Evolutionary conservation across 2,113 vertebrate genomes (phyloP).

Genomic region (Myrmophylax atrothorax): DNA sequence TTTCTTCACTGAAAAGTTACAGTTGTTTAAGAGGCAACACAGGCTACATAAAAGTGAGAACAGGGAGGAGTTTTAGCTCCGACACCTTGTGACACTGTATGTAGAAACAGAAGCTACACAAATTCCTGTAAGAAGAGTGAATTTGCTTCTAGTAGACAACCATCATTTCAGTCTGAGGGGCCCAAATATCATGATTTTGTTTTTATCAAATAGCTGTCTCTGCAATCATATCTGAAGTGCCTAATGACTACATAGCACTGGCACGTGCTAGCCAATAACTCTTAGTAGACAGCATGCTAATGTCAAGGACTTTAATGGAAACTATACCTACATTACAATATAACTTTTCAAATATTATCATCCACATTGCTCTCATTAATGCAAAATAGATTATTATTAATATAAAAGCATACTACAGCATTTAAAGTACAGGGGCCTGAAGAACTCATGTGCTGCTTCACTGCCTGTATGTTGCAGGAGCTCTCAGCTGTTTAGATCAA

Average conservation of each 20-base stretch:
- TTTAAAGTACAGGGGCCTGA: not conserved
- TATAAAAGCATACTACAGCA: not conserved
- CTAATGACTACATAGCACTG: not conserved
- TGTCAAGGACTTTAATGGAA: not conserved
- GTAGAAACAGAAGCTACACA: not conserved
- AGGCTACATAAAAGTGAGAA: not conserved
- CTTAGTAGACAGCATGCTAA: not conserved
- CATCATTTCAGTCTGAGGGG: not conserved
- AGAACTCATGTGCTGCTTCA: not conserved
- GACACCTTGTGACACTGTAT: not conserved
- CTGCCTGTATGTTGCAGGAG: not conserved
- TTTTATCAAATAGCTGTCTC: not conserved
- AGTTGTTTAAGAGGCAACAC: not conserved
- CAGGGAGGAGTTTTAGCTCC: not conserved
- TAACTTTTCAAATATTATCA: not conserved
- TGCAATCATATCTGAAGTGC: not conserved
- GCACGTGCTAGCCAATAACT: not conserved
- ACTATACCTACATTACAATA: not conserved
- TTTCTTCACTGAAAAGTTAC: slow-evolving; percentile 8
- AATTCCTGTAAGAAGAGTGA: not conserved
- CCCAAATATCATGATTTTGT: accelerated
- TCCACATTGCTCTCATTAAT: not conserved
- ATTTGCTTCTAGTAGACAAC: not conserved
- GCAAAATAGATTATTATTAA: not conserved
- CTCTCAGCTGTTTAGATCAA: not conserved